Evolutionary conservation across 2,113 vertebrate species (phyloP).

Genomic region (Chaetura pelagica): DNA sequence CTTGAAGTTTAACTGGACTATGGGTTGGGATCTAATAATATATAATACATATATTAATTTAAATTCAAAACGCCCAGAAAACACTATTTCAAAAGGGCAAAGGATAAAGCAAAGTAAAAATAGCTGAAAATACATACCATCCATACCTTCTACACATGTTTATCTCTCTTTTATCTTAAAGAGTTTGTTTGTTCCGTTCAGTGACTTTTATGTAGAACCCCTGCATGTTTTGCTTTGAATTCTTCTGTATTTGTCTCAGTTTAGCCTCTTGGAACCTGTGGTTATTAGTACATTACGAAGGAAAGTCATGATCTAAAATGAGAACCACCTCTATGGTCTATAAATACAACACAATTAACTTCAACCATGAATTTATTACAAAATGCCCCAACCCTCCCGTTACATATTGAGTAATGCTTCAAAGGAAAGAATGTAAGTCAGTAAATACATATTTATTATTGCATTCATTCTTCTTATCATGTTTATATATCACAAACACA

Average conservation of each 20-base stretch:
- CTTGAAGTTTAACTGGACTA: neutral
- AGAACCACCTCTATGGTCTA: slow-evolving; percentile 65
- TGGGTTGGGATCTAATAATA: neutral
- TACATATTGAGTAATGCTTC: neutral
- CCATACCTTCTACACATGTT: fast-evolving
- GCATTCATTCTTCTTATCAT: neutral
- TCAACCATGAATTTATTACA: slow-evolving; percentile 38
- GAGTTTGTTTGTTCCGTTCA: slow-evolving; percentile 63
- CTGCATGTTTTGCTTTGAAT: slow-evolving; percentile 70
- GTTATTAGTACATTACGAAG: slow-evolving; percentile 75
- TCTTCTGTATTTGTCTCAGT: slow-evolving; percentile 63
- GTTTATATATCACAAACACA: neutral
- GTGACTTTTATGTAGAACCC: slow-evolving; percentile 73
- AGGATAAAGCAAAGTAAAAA: neutral
- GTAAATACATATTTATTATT: neutral
- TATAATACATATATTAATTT: neutral
- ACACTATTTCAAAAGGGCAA: neutral
- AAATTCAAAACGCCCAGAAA: neutral
- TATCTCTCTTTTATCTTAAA: neutral
- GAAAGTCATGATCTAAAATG: slow-evolving; percentile 67
- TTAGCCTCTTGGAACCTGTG: slow-evolving; percentile 72
- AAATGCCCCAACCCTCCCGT: neutral
- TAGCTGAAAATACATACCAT: neutral
- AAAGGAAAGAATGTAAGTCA: neutral
- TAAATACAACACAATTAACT: slow-evolving; percentile 78